Evolutionary conservation across 1,140 invertebrate genomes (phyloP), one percentile per base, ranked within the genome.

Genomic region (Drosophila pseudoobscura): DNA sequence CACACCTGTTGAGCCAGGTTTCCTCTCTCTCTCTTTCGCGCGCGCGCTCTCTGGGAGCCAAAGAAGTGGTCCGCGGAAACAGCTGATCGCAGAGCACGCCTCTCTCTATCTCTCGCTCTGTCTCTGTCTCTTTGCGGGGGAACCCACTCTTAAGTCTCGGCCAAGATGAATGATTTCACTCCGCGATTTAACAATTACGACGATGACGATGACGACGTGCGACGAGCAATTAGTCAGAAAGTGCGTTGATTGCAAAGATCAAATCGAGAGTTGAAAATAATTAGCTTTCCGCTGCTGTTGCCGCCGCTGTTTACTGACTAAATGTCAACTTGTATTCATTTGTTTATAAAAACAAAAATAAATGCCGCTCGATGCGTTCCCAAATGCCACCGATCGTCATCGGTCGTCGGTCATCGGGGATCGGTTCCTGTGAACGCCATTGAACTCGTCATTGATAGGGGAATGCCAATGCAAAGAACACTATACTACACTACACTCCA

Each of bases 221-320:
- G 72, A 70, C 46, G 20, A 49, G 53, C 75, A 82, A 87, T 85
- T 85, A 87, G 83, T 87, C 83, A 85, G 65, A 69, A 76, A 72
- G 83, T 82, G 83, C 82, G 82, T 88, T 68, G 74, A 85, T 87
- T 80, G 61, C 71, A 75, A 87, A 87, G 78, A 85, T 85, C 74
- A 82, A 62, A 54, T 47, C 52, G 46, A 60, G 46, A 60, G 56
- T 77, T 87, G 47, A 87, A 74, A 77, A 63, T 79, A 74, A 85
- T 87, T 85, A 80, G 60, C 57, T 62, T 62, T 60, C 20, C 26
- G 15, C 35, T 70, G 60, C 35, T 39, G 35, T 39, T 11, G 35
- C 35, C 9, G 35, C 35, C 35, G 35, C 11, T 39, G 11, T 39
- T 77, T 60, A 47, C 72, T 70, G 58, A 77, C 58, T 64, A 82